Conservation (phyloP, 2,797 vertebrate genomes). For the Natrix natrix region DNA sequence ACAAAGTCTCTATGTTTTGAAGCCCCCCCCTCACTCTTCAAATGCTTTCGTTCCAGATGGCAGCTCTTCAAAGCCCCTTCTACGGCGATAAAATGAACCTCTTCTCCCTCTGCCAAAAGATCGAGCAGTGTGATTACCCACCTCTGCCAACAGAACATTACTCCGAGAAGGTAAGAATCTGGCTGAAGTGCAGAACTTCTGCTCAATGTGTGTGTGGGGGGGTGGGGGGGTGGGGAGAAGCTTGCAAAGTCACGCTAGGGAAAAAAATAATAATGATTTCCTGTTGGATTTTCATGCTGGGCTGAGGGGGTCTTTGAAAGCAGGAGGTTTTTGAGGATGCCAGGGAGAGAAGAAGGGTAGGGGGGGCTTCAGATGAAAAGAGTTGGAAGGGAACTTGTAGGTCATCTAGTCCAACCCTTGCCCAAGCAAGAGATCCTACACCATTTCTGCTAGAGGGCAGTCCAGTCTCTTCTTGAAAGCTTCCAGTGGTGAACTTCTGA, state of each 20-base stretch:
- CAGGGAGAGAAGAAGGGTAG: too few relatives aligned
- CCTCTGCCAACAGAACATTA: slow-evolving; percentile 83
- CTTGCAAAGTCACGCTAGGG: not conserved
- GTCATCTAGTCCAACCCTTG: too few relatives aligned
- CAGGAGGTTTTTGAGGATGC: not conserved
- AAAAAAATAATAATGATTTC: not conserved
- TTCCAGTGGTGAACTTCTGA: too few relatives aligned
- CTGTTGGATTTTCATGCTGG: not conserved
- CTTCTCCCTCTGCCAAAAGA: slow-evolving; percentile 85
- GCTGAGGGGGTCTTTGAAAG: not conserved
- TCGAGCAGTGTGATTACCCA: slow-evolving; percentile 85
- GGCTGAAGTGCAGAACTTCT: fast-evolving
- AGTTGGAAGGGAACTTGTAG: too few relatives aligned
- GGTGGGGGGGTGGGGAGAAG: fast-evolving
- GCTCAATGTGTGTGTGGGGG: too few relatives aligned
- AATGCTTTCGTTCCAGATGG: slow-evolving; percentile 74
- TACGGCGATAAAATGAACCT: slow-evolving; percentile 90
- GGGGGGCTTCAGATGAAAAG: not conserved
- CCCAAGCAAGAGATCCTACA: too few relatives aligned
- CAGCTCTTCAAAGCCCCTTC: slow-evolving; percentile 85
- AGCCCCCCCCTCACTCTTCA: not conserved
- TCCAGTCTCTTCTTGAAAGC: too few relatives aligned
- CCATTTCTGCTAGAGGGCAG: too few relatives aligned
- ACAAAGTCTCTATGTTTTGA: too few relatives aligned
- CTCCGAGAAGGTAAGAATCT: slow-evolving; percentile 79